Conservation (phyloP, 2,113 vertebrate genomes). For the Sphaerodactylus townsendi region DNA sequence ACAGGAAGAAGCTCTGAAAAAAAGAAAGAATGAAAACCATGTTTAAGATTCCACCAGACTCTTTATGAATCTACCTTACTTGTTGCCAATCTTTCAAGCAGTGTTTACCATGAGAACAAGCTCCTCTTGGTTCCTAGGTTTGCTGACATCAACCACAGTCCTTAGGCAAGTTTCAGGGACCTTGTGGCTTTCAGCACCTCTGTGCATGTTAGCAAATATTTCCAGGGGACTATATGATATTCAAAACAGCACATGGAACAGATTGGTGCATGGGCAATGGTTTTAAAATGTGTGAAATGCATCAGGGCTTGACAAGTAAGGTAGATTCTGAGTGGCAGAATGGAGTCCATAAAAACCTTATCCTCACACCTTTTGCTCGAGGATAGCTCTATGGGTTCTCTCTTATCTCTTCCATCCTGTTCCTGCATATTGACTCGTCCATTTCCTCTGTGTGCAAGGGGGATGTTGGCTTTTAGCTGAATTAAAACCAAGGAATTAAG, state of each 20-base stretch:
- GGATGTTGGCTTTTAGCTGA: conserved; percentile 38
- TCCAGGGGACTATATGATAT: too few species aligned
- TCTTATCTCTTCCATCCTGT: conserved; percentile 24
- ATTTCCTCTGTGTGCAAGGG: conserved; percentile 52
- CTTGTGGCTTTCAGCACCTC: not conserved
- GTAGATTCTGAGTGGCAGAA: not conserved
- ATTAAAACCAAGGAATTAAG: conserved; percentile 37
- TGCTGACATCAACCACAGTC: not conserved
- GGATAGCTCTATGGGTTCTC: conserved; percentile 5
- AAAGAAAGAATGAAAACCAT: too few species aligned
- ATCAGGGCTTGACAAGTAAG: not conserved
- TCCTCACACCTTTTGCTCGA: conserved; percentile 18
- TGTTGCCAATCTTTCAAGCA: not conserved
- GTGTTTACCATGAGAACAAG: not conserved
- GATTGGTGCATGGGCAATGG: not conserved
- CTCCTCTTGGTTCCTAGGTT: not conserved
- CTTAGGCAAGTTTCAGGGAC: not conserved
- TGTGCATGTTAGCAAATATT: too few species aligned
- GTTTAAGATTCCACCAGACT: not conserved
- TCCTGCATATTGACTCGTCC: conserved; percentile 55
- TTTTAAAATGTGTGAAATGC: not conserved
- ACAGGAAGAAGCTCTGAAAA: not conserved
- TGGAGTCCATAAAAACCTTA: not conserved
- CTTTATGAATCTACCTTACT: not conserved
- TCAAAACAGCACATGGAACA: not conserved